A percentile compares a stretch with the other conserved stretches of the same genome.
phyloP scores from a whole-genome alignment of 2,113 vertebrate species.

The Hoplias malabaricus region DNA sequence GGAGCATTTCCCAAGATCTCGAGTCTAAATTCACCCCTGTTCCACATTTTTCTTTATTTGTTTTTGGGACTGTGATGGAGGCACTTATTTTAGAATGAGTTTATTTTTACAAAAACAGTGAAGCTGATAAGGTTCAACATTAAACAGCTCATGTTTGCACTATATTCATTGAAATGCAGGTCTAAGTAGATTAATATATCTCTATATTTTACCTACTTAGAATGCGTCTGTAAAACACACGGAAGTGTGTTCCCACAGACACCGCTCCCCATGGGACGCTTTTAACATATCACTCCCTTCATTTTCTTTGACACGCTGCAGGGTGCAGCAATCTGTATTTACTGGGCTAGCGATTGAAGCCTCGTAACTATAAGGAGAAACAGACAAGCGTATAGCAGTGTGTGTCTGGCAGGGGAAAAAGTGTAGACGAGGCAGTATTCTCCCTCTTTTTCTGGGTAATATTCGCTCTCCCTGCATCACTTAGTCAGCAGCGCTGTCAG shows the following conservation, averaged over 20 bases:
- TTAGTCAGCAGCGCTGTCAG: constrained; percentile 42
- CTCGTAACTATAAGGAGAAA: neutral
- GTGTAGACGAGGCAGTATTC: constrained; percentile 35
- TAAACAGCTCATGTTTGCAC: too few species aligned
- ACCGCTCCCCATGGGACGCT: neutral
- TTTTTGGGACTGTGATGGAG: too few species aligned
- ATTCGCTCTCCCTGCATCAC: constrained; percentile 21
- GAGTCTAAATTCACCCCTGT: too few species aligned
- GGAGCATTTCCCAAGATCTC: too few species aligned
- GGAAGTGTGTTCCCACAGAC: neutral
- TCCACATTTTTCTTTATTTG: too few species aligned
- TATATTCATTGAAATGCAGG: too few species aligned
- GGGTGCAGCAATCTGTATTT: neutral
- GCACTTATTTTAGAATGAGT: too few species aligned
- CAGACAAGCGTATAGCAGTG: constrained; percentile 12
- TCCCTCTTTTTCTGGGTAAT: neutral
- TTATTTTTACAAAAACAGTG: too few species aligned
- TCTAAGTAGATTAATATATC: too few species aligned
- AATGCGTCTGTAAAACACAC: too few species aligned
- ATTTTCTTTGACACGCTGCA: neutral
- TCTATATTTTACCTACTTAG: too few species aligned
- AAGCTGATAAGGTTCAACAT: too few species aligned
- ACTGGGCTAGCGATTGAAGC: neutral
- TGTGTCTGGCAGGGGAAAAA: neutral
- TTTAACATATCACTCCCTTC: constrained; percentile 11